Percentiles rank a stretch among this genome's conserved stretches.
Evolutionary conservation across 2,113 vertebrate genomes (phyloP).

Genomic region (Bos indicus): DNA sequence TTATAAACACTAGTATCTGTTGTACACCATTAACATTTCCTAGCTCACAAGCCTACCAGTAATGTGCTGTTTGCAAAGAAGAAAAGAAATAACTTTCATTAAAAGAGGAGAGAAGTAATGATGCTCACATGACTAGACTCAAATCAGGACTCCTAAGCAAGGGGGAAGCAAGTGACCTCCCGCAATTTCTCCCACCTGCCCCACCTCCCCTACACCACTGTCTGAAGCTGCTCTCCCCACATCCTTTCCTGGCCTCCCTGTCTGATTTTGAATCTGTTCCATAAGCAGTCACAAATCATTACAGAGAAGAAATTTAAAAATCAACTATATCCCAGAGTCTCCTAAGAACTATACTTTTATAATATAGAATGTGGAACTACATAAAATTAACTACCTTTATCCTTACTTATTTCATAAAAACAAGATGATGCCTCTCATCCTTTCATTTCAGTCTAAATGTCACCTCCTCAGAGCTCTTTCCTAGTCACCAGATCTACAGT

Average conservation of each 20-base stretch:
- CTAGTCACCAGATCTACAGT: background rate
- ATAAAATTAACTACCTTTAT: background rate
- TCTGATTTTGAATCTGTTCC: background rate
- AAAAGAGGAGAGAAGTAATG: background rate
- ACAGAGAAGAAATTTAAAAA: background rate
- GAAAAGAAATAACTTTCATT: background rate
- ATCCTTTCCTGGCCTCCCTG: background rate
- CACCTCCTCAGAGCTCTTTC: background rate
- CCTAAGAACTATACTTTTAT: background rate
- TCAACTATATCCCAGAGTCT: background rate
- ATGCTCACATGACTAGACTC: background rate
- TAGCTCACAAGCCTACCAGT: background rate
- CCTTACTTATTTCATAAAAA: constrained; percentile 27
- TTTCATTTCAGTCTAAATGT: background rate
- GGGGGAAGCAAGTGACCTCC: background rate
- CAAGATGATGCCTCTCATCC: background rate
- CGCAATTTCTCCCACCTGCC: too few species aligned
- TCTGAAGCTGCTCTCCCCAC: background rate
- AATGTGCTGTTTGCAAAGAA: background rate
- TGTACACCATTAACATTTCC: background rate
- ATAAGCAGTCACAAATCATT: background rate
- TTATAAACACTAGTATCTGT: background rate
- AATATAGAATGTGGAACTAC: background rate
- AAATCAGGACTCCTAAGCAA: background rate
- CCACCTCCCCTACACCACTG: background rate